Base-by-base conservation (phyloP, 2,888 invertebrate genomes). In the Epinotia bilunana region DNA sequence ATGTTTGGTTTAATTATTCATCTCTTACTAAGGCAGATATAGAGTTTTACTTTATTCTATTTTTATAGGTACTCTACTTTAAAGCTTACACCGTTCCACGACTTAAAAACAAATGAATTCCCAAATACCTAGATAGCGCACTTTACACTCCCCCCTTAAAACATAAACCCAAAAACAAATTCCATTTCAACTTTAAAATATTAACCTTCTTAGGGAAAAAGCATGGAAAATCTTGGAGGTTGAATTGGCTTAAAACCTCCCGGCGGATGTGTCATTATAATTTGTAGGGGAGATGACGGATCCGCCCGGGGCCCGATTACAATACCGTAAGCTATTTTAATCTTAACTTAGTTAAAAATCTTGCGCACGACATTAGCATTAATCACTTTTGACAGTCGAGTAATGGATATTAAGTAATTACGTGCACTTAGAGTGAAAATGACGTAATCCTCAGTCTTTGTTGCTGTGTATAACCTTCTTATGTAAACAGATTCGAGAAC, bases 321-420 rank as follows among this genome's bases (percentile, higher is more conserved):
- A 91, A 91, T 91, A 91, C 91, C 91, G 88, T 91, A 89, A 94
- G 94, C 94, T 92, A 93, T 92, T 93, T 93, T 94, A 93, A 93
- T 93, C 93, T 93, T 92, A 93, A 94, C 92, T 93, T 91, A 91
- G 92, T 93, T 93, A 94, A 94, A 93, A 93, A 93, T 93, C 93
- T 93, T 92, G 91, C 92, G 89, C 87, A 91, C 90, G 87, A 91
- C 91, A 89, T 91, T 91, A 90, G 85, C 93, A 93, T 93, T 93
- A 92, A 93, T 94, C 94, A 93, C 87, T 90, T 89, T 88, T 93
- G 93, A 92, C 93, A 91, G 89, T 84, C 85, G 79, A 84, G 91
- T 93, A 91, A 92, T 91, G 92, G 92, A 92, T 92, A 87, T 88
- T 87, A 87, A 87, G 88, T 88, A 89, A 90, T 91, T 90, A 88